phyloP scores from a whole-genome alignment of 2,888 invertebrate genomes.

The Trichogramma dendrolimi region DNA sequence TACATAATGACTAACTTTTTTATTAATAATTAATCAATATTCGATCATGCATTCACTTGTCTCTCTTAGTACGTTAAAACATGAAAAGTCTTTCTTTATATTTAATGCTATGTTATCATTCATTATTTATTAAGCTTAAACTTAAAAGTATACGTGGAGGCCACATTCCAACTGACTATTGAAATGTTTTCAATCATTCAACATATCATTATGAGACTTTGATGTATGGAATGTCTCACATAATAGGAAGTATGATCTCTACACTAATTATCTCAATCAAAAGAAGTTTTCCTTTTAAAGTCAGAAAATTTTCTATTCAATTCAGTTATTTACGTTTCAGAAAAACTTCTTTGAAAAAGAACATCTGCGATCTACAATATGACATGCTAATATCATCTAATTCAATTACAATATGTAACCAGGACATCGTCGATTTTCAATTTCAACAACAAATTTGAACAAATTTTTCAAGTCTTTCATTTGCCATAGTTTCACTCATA shows the following conservation, averaged over 20 bases:
- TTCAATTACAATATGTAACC: conserved; percentile 19
- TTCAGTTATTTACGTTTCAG: conserved; percentile 2
- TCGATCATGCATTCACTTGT: conserved; percentile 13
- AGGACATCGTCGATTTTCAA: conserved; percentile 18
- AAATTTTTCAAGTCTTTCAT: conserved; percentile 35
- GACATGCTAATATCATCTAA: conserved; percentile 15
- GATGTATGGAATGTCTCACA: conserved; percentile 7
- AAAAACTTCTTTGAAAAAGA: conserved; percentile 17
- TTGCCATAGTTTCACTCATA: conserved; percentile 30
- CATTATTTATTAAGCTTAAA: conserved; percentile 22
- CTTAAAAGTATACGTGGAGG: conserved; percentile 17
- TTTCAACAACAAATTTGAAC: not conserved
- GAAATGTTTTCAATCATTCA: conserved; percentile 11
- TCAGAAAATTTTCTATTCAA: not conserved
- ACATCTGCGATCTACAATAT: conserved; percentile 13
- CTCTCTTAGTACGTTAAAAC: conserved; percentile 5
- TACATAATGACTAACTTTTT: conserved; percentile 12
- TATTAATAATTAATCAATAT: not conserved
- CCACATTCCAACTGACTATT: conserved; percentile 19
- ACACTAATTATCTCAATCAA: conserved; percentile 9
- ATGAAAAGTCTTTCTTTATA: conserved; percentile 18
- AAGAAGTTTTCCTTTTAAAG: conserved; percentile 13
- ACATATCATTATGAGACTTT: conserved; percentile 16
- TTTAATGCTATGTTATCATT: conserved; percentile 13
- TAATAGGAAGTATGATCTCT: conserved; percentile 5